Percentiles rank a stretch among this genome's conserved stretches.
These are phyloP conservation scores for Rhea americana DNA, from an alignment of 2,113 vertebrate species.

Conservation along the genomic window DNA sequence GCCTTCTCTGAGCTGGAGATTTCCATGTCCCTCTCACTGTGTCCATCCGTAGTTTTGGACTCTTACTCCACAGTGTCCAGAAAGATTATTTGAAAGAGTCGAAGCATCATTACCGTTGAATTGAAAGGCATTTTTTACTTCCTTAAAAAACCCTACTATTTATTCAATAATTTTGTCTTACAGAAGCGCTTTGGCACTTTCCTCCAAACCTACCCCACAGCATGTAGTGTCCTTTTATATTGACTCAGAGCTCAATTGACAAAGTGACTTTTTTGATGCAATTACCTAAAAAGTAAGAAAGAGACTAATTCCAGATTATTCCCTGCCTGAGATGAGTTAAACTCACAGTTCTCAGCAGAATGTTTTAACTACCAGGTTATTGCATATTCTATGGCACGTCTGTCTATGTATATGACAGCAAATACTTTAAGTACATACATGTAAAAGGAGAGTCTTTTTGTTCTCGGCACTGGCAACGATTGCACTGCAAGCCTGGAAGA, in stretches of 20 bases:
- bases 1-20: slow-evolving; percentile 25
- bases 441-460: not conserved
- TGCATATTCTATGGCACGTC: not conserved
- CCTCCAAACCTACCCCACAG: not conserved
- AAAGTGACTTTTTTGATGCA: not conserved
- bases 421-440: not conserved
- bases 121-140: not conserved
- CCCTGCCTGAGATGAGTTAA: not conserved
- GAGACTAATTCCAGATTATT: not conserved
- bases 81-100: not conserved
- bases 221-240: not conserved
- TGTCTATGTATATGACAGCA: not conserved
- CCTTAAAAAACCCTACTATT: not conserved
- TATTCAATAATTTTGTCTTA: not conserved
- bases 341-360: not conserved
- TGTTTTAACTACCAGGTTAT: not conserved
- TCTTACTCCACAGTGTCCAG: not conserved
- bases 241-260: not conserved
- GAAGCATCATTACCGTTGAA: not conserved
- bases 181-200: not conserved
- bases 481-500: not conserved
- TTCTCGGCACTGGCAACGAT: not conserved
- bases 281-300: not conserved
- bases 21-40: not conserved
- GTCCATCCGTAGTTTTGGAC: not conserved